Base-by-base conservation (phyloP, 1,140 invertebrate genomes). In the Atopsyche davidsoni region DNA sequence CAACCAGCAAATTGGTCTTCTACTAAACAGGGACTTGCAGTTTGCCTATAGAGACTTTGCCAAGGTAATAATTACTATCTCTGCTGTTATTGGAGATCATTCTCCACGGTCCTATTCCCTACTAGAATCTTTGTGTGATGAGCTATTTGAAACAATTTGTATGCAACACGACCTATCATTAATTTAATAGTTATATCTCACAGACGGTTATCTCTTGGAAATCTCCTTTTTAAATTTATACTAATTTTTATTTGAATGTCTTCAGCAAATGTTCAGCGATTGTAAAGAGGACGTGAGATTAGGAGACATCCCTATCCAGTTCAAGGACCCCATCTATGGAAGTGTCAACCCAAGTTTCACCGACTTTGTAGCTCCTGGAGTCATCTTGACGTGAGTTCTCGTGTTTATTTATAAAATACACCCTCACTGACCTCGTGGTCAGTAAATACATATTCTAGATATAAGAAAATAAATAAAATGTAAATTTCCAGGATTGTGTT, bases 341-440 rank as follows among this genome's bases (percentile, higher is more conserved):
- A 81, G 82, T 18, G 81, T 78, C 58, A 79, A 87, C 59, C 89
- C 92, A 16, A 91, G 87, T 48, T 96, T 96, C 64, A 94, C 90
- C 2, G 89, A 96, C 69, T 97, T 96, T 69, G 93, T 95, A 54
- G 92, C 92, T 21, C 92, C 93, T 25, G 93, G 93, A 58, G 87
- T 96, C 45, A 92, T 96, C 63, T 72, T 96, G 53, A 94, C 89
- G 89, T 93, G 70, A 82, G 80, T 75, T 36, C 22, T 16, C 10
- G 55, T 44, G 14, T 7, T 13, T 38, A 38, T 14, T 7, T 38
- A 10, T 38, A 38, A 7, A 6, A 7, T 10, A 38, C 14, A 14
- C 13, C 6, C n/a, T 28, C 25, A 28, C 6, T 6, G 6, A n/a
- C 7, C 4, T 2, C 4, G 17, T 22, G 23, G 24, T 24, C n/a